These are phyloP conservation scores for Schlechtendalia chinensis DNA, from an alignment of 1,140 invertebrate species.

Conservation along the genomic window DNA sequence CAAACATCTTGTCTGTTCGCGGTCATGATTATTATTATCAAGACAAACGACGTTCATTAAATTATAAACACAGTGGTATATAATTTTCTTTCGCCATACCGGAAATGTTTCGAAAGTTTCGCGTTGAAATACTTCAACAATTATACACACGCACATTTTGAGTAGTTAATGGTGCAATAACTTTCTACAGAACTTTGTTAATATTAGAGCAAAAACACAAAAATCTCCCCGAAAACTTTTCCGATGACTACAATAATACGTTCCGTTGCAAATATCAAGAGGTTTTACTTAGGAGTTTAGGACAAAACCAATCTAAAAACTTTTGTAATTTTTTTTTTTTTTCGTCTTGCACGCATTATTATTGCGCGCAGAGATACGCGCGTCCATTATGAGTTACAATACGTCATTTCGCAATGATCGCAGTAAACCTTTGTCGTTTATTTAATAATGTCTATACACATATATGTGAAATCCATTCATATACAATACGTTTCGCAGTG, in stretches of 20 bases:
- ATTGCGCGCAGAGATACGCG: neutral
- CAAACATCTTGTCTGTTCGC: no score
- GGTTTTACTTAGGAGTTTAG: constrained; percentile 16
- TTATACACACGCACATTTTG: constrained; percentile 22
- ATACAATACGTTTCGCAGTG: neutral
- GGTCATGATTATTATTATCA: no score
- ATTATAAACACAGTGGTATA: neutral
- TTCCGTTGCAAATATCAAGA: constrained; percentile 11
- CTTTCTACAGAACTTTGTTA: constrained; percentile 22
- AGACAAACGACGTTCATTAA: neutral
- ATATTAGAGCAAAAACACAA: constrained; percentile 18
- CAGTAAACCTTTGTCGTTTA: neutral
- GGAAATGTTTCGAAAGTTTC: neutral
- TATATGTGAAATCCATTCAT: neutral
- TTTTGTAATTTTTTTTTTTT: constrained; percentile 13
- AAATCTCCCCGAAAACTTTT: neutral
- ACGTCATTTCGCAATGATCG: neutral
- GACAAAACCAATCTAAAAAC: constrained; percentile 15
- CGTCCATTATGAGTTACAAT: neutral
- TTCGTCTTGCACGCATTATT: neutral
- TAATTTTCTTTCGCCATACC: neutral
- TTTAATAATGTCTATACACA: neutral
- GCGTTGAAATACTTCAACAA: neutral
- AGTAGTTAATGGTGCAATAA: constrained; percentile 10
- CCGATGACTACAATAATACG: constrained; percentile 18